These are phyloP conservation scores for Denticeps clupeoides DNA, from an alignment of 2,797 vertebrate species.

Conservation along the genomic window DNA sequence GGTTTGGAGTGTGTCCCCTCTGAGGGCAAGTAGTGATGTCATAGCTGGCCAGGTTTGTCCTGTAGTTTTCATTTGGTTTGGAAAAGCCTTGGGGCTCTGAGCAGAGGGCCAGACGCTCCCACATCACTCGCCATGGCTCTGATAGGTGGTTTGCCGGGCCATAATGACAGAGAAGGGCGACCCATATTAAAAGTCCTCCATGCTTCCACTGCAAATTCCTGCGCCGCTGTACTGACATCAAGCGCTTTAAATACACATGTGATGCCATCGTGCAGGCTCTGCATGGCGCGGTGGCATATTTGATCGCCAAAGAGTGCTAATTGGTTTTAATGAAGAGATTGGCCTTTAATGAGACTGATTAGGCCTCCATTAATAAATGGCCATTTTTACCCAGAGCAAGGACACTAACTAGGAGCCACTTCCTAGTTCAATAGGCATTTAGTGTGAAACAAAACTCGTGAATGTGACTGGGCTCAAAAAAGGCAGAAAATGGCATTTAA, in stretches of 20 bases:
- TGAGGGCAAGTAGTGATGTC: slow-evolving; percentile 47
- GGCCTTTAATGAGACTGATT: too few relatives aligned
- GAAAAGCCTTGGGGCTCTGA: slow-evolving; percentile 46
- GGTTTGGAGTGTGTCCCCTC: slow-evolving; percentile 3
- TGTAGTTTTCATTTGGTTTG: slow-evolving; percentile 48
- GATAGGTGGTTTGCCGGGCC: slow-evolving; percentile 60
- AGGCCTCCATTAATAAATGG: too few relatives aligned
- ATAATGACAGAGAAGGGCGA: slow-evolving; percentile 71
- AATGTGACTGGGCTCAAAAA: too few relatives aligned
- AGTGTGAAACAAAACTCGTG: too few relatives aligned
- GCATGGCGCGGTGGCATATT: too few relatives aligned
- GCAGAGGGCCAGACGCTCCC: slow-evolving; percentile 56
- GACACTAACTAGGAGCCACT: too few relatives aligned
- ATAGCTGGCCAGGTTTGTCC: slow-evolving; percentile 37
- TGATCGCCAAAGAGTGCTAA: too few relatives aligned
- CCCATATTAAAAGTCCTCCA: slow-evolving; percentile 56
- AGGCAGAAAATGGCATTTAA: too few relatives aligned
- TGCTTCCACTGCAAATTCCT: slow-evolving; percentile 46
- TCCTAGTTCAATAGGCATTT: too few relatives aligned
- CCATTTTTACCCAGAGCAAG: too few relatives aligned
- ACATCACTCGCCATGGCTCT: slow-evolving; percentile 64
- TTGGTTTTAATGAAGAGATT: too few relatives aligned
- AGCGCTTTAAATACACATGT: slow-evolving; percentile 61
- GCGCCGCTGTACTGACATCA: slow-evolving; percentile 57
- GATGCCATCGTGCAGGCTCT: too few relatives aligned